phyloP scores from a whole-genome alignment of 1,140 invertebrate genomes.

The Drosophila serrata region DNA sequence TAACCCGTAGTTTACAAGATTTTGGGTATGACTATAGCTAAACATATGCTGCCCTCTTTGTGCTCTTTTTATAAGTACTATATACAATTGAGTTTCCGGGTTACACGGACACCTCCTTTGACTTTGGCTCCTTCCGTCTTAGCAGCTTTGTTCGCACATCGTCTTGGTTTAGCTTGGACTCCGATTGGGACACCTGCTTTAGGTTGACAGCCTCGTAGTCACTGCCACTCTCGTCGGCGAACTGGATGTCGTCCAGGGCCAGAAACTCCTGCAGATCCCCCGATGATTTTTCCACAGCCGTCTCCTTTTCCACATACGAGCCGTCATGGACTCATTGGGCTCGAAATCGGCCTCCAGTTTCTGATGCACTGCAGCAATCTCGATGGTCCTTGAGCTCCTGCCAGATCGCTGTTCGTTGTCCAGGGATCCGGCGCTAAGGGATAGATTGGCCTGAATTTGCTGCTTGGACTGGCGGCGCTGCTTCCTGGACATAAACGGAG shows the following conservation, averaged over 20 bases:
- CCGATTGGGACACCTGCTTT: slow-evolving; percentile 36
- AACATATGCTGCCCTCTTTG: slow-evolving; percentile 11
- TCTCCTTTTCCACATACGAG: slow-evolving; percentile 86
- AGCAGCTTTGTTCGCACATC: slow-evolving; percentile 14
- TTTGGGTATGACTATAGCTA: slow-evolving; percentile 14
- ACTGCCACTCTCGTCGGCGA: slow-evolving; percentile 86
- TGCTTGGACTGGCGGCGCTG: slow-evolving; percentile 71
- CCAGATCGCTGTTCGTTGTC: slow-evolving; percentile 22
- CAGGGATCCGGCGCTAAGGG: slow-evolving; percentile 22
- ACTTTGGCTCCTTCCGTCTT: slow-evolving; percentile 21
- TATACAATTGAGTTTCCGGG: slow-evolving; percentile 35
- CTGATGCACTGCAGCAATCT: slow-evolving; percentile 60
- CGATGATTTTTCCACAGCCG: slow-evolving; percentile 85
- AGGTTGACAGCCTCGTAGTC: slow-evolving; percentile 70
- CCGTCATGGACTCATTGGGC: slow-evolving; percentile 68
- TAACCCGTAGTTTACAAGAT: slow-evolving; percentile 47
- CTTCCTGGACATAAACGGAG: slow-evolving; percentile 75
- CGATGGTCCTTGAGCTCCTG: slow-evolving; percentile 24
- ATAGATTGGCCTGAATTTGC: slow-evolving; percentile 51
- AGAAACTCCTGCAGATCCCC: slow-evolving; percentile 79
- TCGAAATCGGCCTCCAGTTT: slow-evolving; percentile 51
- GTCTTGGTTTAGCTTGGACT: slow-evolving; percentile 20
- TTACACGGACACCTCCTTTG: slow-evolving; percentile 64
- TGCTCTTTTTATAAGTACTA: slow-evolving; percentile 36
- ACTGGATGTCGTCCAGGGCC: slow-evolving; percentile 86